Base-by-base conservation (phyloP, 2,888 invertebrate genomes). In the Invenusta paracnida region DNA sequence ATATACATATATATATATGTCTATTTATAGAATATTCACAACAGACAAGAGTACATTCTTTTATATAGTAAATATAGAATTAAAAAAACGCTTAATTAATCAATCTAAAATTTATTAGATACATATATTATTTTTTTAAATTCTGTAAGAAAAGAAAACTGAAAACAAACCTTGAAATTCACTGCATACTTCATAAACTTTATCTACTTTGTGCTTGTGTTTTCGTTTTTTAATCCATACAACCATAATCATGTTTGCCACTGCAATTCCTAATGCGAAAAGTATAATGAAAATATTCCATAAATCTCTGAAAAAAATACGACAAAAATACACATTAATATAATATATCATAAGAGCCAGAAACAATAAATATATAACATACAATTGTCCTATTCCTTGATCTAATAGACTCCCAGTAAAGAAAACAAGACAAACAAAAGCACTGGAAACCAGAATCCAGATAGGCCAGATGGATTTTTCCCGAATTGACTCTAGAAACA, bases 381-480 rank as follows among this genome's bases (percentile, higher is more conserved):
- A 73, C 73, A 73, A 23, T 73, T 73, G 73, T 2, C 23, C 5
- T 13, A 23, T 73, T 73, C 73, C 73, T 5, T 25, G 2, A 25
- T 13, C 27, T 5, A 73, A 73, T 2, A 73, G 27, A 73, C 11
- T 73, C 73, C 73, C 5, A 73, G 2, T 23, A 73, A 2, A n/a
- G 23, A 23, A 73, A 73, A 73, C 23, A 73, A n/a, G 27, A 73
- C 23, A 13, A 23, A 73, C 23, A 73, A 73, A 23, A n/a, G 23
- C 25, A 73, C 73, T 23, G 27, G 17, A 73, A 73, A 5, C 25
- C 5, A 25, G 5, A 23, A 73, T 73, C 73, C 73, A 73, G 25
- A 73, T 5, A n/a, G 73, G 73, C 73, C 73, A 73, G 23, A 73
- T 73, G 27, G 73, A 73, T 73, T 73, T 73, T 73, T 73, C 73